Percentiles rank a stretch among this genome's conserved stretches.
phyloP scores from a whole-genome alignment of 2,113 vertebrate genomes.

The Eptatretus burgeri region DNA sequence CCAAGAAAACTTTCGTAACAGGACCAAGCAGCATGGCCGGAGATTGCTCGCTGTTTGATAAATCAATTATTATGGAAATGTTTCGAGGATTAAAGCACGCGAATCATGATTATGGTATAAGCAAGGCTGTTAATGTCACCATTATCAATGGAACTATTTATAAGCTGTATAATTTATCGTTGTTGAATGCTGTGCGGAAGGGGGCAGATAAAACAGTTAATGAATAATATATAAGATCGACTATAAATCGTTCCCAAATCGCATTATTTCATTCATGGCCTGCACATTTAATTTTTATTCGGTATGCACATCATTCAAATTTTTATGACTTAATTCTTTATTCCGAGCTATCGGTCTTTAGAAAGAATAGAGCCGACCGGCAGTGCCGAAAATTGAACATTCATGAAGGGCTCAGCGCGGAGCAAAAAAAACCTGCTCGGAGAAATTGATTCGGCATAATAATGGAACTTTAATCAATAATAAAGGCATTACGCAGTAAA shows the following conservation, averaged over 20 bases:
- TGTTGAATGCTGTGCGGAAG: constrained; percentile 99
- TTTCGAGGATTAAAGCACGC: constrained; percentile 50
- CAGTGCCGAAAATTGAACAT: background rate
- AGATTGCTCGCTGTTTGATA: constrained; percentile 33
- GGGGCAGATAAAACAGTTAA: constrained; percentile 98
- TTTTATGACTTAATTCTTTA: constrained; percentile 99
- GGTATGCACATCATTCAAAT: constrained; percentile 99
- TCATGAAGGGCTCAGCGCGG: background rate
- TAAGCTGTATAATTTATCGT: constrained; percentile 99
- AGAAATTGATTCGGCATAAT: constrained; percentile 4
- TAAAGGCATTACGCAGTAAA: background rate
- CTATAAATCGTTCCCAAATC: constrained; percentile 99
- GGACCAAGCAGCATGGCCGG: constrained; percentile 14
- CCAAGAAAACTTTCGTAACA: constrained; percentile 14
- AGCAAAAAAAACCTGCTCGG: background rate
- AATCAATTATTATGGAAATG: constrained; percentile 81
- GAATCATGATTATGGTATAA: constrained; percentile 39
- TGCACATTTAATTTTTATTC: constrained; percentile 99
- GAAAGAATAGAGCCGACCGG: background rate
- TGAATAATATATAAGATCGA: constrained; percentile 99
- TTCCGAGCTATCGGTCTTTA: constrained; percentile 2
- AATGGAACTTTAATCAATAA: constrained; percentile 6
- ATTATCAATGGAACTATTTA: constrained; percentile 87
- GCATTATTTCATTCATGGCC: constrained; percentile 99
- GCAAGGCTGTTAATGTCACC: constrained; percentile 37